These are phyloP conservation scores for Ailurus styani DNA, from an alignment of 2,113 vertebrate genomes.

Conservation along the genomic window DNA sequence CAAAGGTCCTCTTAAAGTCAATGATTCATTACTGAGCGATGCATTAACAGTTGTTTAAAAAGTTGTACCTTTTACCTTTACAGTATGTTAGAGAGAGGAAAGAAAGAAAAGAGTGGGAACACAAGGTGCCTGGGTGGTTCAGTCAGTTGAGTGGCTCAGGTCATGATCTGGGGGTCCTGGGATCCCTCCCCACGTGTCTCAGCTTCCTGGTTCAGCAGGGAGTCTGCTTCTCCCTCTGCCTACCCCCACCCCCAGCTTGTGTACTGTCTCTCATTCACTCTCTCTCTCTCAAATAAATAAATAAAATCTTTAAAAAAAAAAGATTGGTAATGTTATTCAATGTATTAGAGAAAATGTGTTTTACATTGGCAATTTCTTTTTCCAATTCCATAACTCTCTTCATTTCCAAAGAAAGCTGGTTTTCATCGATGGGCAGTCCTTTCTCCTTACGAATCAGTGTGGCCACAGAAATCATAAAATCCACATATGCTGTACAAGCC, in stretches of 20 bases:
- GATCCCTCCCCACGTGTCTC: neutral
- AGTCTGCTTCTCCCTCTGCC: neutral
- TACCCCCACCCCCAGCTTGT: neutral
- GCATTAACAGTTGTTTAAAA: neutral
- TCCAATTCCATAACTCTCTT: constrained; percentile 89
- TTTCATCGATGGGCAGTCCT: constrained; percentile 79
- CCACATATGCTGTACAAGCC: constrained; percentile 91
- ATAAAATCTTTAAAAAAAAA: neutral
- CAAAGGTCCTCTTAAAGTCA: constrained; percentile 3
- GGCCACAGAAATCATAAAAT: constrained; percentile 93
- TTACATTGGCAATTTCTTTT: constrained; percentile 94
- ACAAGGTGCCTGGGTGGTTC: neutral
- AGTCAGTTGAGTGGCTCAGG: neutral
- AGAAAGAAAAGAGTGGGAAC: neutral
- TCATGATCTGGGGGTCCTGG: neutral
- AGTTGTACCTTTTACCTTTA: constrained; percentile 17
- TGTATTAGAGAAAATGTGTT: constrained; percentile 53
- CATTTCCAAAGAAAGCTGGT: constrained; percentile 83
- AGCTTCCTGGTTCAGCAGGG: neutral
- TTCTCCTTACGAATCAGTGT: constrained; percentile 89
- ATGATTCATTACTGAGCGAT: neutral
- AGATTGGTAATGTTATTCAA: constrained; percentile 28
- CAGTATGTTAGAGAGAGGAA: neutral
- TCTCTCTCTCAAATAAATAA: neutral
- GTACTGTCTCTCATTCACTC: neutral